These are phyloP conservation scores for Mus minutoides DNA, from an alignment of 2,797 vertebrate genomes.

Conservation along the genomic window DNA sequence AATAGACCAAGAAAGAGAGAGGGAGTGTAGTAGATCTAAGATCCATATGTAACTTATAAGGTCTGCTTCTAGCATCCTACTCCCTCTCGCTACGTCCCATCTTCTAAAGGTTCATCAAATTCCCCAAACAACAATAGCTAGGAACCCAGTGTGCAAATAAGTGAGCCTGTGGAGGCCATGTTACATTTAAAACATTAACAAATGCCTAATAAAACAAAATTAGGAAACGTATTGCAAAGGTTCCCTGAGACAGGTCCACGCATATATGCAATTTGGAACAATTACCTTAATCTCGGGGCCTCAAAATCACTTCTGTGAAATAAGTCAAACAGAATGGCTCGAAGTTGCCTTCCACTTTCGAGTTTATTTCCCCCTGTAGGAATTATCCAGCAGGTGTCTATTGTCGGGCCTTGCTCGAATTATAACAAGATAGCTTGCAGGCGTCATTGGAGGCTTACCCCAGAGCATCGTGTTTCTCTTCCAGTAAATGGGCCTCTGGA, in stretches of 20 bases:
- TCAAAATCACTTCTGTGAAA: constrained; percentile 4
- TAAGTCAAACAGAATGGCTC: constrained; percentile 32
- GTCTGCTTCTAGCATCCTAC: neutral
- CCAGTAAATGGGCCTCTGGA: constrained; percentile 59
- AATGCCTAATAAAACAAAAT: neutral
- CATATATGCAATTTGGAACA: neutral
- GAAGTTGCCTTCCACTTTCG: neutral
- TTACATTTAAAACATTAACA: neutral
- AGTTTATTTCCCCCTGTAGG: constrained; percentile 3
- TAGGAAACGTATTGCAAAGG: neutral
- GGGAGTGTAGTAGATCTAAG: too few relatives aligned
- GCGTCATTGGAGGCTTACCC: neutral
- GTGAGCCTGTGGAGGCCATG: neutral
- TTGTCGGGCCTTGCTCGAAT: neutral
- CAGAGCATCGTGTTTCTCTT: constrained; percentile 43
- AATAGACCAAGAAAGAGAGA: neutral
- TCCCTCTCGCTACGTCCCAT: neutral
- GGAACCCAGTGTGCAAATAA: neutral
- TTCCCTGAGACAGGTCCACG: neutral
- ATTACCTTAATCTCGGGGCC: neutral
- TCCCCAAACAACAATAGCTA: neutral
- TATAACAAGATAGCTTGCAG: neutral
- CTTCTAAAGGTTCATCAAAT: neutral
- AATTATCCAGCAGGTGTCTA: neutral
- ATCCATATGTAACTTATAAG: neutral